Percentiles rank a stretch among this genome's conserved stretches.
These are phyloP conservation scores for Terebella lapidaria DNA, from an alignment of 2,888 invertebrate genomes.

Conservation along the genomic window DNA sequence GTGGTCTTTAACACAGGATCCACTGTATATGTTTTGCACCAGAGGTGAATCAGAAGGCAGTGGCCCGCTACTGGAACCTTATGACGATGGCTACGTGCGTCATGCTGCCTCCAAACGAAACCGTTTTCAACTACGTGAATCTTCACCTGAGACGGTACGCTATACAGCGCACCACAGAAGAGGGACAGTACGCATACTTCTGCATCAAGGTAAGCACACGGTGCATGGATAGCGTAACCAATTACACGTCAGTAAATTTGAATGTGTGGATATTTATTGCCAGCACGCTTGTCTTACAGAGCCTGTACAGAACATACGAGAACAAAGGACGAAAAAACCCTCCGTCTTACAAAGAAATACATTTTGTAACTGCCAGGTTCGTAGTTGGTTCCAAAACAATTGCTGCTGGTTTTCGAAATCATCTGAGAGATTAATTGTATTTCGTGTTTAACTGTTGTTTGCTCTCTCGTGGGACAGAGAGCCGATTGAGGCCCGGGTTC, in stretches of 20 bases:
- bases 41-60: slow-evolving; percentile 18
- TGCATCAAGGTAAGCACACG: slow-evolving; percentile 62
- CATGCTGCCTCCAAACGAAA: slow-evolving; percentile 79
- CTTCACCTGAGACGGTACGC: slow-evolving; percentile 85
- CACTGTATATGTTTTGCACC: neutral
- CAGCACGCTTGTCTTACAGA: slow-evolving; percentile 57
- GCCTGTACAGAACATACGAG: slow-evolving; percentile 62
- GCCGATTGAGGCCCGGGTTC: slow-evolving; percentile 83
- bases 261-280: too few species aligned
- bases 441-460: too few species aligned
- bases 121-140: slow-evolving; percentile 78
- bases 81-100: slow-evolving; percentile 75
- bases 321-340: slow-evolving; percentile 78
- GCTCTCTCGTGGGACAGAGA: slow-evolving; percentile 62
- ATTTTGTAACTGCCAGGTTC: slow-evolving; percentile 76
- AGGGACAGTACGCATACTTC: slow-evolving; percentile 88
- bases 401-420: too few species aligned
- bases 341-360: slow-evolving; percentile 85
- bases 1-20: too few species aligned
- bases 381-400: too few species aligned
- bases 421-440: too few species aligned
- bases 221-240: too few species aligned
- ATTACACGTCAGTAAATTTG: too few species aligned
- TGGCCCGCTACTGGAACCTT: slow-evolving; percentile 82
- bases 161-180: slow-evolving; percentile 81